Conservation (phyloP, 2,888 invertebrate genomes). For the Chrysolina americana region DNA sequence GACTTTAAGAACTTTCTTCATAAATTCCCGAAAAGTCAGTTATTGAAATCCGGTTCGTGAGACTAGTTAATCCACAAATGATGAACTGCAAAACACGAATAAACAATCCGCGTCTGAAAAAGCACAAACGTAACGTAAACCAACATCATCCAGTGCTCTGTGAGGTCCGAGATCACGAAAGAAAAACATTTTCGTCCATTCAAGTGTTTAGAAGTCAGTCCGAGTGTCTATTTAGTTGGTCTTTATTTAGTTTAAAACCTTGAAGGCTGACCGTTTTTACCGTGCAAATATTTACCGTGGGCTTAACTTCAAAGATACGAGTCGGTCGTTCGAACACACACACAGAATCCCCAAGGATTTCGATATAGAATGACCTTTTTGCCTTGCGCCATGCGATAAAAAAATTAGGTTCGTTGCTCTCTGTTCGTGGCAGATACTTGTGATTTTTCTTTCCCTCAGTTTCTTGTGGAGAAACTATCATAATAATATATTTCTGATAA, state of each 20-base stretch:
- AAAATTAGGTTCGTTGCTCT: background rate
- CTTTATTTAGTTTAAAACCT: slow-evolving; percentile 61
- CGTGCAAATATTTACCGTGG: slow-evolving; percentile 61
- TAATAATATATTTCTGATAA: too few relatives aligned
- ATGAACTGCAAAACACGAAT: slow-evolving; percentile 26
- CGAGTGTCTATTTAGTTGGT: slow-evolving; percentile 57
- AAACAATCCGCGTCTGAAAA: slow-evolving; percentile 26
- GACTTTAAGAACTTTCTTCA: too few relatives aligned
- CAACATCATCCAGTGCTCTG: slow-evolving; percentile 21
- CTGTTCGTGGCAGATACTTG: background rate
- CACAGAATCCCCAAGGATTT: slow-evolving; percentile 10
- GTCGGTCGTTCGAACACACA: slow-evolving; percentile 28
- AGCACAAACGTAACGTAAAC: slow-evolving; percentile 11
- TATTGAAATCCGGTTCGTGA: too few relatives aligned
- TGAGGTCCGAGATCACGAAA: slow-evolving; percentile 42
- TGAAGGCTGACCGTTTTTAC: slow-evolving; percentile 62
- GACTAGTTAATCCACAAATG: slow-evolving; percentile 21
- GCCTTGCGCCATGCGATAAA: slow-evolving; percentile 6
- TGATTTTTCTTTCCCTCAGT: background rate
- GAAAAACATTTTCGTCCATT: slow-evolving; percentile 43
- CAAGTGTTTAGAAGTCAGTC: slow-evolving; percentile 31
- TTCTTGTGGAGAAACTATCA: background rate
- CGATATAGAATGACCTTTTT: background rate
- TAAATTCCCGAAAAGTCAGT: too few relatives aligned
- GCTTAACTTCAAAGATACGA: slow-evolving; percentile 60